These are phyloP conservation scores for Lepetodrilus schrolli DNA, from an alignment of 2,888 invertebrate genomes.

Conservation along the genomic window DNA sequence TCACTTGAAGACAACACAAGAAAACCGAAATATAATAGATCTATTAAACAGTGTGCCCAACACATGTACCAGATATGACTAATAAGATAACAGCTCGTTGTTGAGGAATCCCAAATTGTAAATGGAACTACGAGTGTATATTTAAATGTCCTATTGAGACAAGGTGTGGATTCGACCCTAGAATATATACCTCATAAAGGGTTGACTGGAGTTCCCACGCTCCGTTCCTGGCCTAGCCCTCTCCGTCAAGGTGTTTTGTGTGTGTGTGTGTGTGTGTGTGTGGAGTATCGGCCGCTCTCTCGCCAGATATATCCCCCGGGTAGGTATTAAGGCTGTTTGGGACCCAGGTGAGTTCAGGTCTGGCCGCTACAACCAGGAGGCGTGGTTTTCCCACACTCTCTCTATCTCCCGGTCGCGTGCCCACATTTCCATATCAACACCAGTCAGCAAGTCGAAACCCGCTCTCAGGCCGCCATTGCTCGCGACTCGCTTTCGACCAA, in stretches of 20 bases:
- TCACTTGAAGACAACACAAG: too few relatives aligned
- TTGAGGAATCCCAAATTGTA: background rate
- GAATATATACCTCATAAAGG: background rate
- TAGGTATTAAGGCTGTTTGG: background rate
- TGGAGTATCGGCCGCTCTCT: background rate
- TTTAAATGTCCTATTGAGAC: background rate
- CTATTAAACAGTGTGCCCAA: background rate
- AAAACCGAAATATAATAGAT: background rate
- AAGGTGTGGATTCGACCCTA: background rate
- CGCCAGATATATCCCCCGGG: background rate
- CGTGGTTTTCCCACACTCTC: constrained; percentile 40
- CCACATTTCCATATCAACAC: background rate
- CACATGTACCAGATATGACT: background rate
- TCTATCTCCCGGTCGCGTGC: constrained; percentile 38
- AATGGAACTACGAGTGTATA: background rate
- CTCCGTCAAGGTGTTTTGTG: background rate
- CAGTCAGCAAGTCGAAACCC: background rate
- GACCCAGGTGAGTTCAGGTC: background rate
- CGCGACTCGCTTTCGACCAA: background rate
- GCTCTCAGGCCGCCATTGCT: background rate
- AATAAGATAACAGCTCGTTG: background rate
- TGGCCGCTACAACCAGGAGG: constrained; percentile 26
- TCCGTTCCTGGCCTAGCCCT: background rate
- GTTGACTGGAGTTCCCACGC: constrained; percentile 14
- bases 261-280: too few relatives aligned